These are phyloP conservation scores for Dysidea cf. avara DNA, from an alignment of 37 sponge, comb jelly and placozoan genomes.

Conservation along the genomic window DNA sequence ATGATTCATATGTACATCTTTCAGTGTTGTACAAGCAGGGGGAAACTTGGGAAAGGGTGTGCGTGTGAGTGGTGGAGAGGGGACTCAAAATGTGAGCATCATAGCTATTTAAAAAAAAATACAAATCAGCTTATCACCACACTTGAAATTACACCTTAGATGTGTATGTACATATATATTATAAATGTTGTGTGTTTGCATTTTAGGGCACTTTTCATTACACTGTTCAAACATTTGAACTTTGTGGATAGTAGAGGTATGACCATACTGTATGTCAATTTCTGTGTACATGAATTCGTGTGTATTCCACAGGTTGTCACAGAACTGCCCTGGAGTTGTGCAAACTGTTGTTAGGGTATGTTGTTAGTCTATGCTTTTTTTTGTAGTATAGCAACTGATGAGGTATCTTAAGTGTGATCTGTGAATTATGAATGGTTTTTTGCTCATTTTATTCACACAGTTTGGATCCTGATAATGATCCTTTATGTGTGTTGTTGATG, in stretches of 20 bases:
- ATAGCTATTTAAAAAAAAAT: no score
- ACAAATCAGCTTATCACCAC: no score
- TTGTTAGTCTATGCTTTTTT: no score
- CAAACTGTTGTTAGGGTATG: constrained; percentile 81
- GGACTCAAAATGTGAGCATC: no score
- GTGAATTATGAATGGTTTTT: background rate
- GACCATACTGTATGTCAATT: background rate
- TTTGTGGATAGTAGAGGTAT: constrained; percentile 77
- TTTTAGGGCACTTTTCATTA: constrained; percentile 72
- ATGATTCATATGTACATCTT: constrained; percentile 11
- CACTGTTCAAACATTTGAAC: constrained; percentile 69
- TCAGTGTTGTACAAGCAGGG: no score
- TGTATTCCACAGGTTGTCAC: constrained; percentile 69
- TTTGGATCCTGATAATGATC: constrained; percentile 85
- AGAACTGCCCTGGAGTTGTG: constrained; percentile 93
- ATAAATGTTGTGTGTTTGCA: no score
- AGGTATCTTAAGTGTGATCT: no score
- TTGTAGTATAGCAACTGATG: no score
- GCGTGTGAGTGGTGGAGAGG: no score
- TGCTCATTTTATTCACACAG: constrained; percentile 38
- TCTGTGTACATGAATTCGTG: background rate
- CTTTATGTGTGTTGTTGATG: constrained; percentile 81
- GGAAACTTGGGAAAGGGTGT: no score
- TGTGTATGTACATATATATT: no score
- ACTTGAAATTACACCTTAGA: no score